These are phyloP conservation scores for Meloidogyne exigua DNA, from an alignment of 1,140 invertebrate genomes.

Conservation along the genomic window DNA sequence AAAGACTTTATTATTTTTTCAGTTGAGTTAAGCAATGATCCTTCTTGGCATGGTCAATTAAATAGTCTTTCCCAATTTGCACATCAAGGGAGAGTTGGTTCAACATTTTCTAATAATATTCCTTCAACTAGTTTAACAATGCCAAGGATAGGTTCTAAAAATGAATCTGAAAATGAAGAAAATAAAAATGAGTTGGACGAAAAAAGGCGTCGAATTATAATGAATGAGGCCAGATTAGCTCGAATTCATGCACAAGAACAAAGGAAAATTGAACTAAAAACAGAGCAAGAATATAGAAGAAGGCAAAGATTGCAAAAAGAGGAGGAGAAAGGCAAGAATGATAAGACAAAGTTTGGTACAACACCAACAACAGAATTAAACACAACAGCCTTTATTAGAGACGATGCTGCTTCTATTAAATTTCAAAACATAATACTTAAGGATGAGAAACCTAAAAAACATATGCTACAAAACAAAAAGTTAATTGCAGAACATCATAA, in stretches of 20 bases:
- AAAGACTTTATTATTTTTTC: background rate
- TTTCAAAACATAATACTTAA: background rate
- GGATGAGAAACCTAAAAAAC: background rate
- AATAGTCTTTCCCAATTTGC: constrained; percentile 12
- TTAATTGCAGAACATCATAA: too few relatives aligned
- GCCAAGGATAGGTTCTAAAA: background rate
- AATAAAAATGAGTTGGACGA: background rate
- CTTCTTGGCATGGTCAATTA: constrained; percentile 13
- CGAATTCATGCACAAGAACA: background rate
- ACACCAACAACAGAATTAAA: background rate
- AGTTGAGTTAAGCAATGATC: constrained; percentile 20
- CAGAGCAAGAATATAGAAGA: background rate
- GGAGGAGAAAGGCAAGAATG: background rate
- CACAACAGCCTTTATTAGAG: background rate
- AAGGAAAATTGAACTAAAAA: background rate
- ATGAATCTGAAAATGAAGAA: background rate
- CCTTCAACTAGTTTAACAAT: background rate
- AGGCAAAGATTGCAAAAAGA: background rate
- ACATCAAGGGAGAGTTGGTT: background rate
- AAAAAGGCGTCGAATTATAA: background rate
- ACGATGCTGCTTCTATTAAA: background rate
- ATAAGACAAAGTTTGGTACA: background rate
- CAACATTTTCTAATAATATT: background rate
- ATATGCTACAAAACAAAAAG: background rate
- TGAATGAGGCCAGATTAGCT: background rate